Evolutionary conservation across 2,888 invertebrate species (phyloP).

Genomic region (Diloba caeruleocephala): DNA sequence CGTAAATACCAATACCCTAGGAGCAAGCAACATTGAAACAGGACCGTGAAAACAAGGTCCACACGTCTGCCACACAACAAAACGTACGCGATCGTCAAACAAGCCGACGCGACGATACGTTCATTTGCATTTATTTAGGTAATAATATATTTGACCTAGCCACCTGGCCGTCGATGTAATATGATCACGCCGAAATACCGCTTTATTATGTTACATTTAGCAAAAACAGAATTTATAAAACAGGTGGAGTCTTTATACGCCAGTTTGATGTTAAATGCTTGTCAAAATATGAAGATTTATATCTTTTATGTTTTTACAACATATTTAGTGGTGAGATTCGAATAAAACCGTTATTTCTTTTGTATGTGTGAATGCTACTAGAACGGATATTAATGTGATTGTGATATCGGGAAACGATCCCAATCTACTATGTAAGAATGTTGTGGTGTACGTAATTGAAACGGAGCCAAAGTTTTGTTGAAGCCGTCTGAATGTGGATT

Average conservation of each 20-base stretch:
- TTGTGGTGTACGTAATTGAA: conserved; percentile 35
- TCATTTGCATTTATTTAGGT: conserved; percentile 66
- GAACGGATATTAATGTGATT: conserved; percentile 23
- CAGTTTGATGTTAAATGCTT: conserved; percentile 3
- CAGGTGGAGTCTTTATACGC: conserved; percentile 49
- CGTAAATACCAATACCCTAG: conserved; percentile 13
- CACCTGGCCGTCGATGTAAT: conserved; percentile 79
- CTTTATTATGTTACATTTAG: conserved; percentile 62
- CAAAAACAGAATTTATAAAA: conserved; percentile 46
- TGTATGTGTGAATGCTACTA: too few species aligned
- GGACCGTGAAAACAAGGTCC: conserved; percentile 66
- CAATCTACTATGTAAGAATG: conserved; percentile 15
- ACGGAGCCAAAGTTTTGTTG: conserved; percentile 34
- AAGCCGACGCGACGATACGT: conserved; percentile 57
- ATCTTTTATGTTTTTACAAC: conserved; percentile 1
- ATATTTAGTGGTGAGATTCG: too few species aligned
- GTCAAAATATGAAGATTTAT: conserved; percentile 2
- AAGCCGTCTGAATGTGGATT: conserved; percentile 28
- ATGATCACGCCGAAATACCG: conserved; percentile 75
- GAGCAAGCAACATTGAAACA: conserved; percentile 13
- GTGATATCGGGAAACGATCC: conserved; percentile 20
- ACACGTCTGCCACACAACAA: conserved; percentile 55
- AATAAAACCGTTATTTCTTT: too few species aligned
- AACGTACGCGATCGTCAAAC: conserved; percentile 59
- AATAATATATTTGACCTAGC: conserved; percentile 57